A percentile compares a stretch with the other conserved stretches of the same genome.
Evolutionary conservation across 2,797 vertebrate genomes (phyloP).

Genomic region (Chromobotia macracanthus): DNA sequence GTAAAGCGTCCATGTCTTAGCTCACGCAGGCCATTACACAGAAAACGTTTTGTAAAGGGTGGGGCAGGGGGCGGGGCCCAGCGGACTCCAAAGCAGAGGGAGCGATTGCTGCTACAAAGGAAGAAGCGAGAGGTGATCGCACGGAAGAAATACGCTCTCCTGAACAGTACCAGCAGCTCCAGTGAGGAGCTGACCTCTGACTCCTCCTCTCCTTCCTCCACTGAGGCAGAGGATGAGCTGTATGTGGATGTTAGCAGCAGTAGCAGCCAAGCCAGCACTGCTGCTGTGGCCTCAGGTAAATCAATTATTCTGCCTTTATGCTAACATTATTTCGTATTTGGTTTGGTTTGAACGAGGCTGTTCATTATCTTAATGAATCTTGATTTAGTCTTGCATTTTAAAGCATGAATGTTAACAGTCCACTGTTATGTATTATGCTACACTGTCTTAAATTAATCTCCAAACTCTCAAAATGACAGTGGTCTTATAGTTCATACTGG

Average conservation of each 20-base stretch:
- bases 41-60: constrained; percentile 91
- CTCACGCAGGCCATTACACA: constrained; percentile 80
- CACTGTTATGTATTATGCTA: not conserved
- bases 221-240: constrained; percentile 92
- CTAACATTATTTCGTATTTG: not conserved
- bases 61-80: constrained; percentile 79
- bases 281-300: constrained; percentile 89
- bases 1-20: constrained; percentile 92
- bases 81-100: constrained; percentile 95
- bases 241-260: constrained; percentile 92
- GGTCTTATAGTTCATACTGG: too few species aligned
- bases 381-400: not conserved
- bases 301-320: not conserved
- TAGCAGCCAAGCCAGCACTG: constrained; percentile 89
- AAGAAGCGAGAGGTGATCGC: constrained; percentile 95
- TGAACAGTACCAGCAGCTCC: constrained; percentile 95
- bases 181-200: constrained; percentile 92
- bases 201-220: constrained; percentile 91
- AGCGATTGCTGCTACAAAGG: constrained; percentile 91
- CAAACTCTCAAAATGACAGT: not conserved
- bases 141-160: constrained; percentile 90
- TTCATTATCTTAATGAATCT: not conserved
- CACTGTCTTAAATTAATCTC: not conserved
- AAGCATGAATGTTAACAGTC: not conserved
- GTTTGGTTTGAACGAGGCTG: not conserved